Evolutionary conservation across 2,888 invertebrate genomes (phyloP).

Genomic region (Antheraea yamamai): DNA sequence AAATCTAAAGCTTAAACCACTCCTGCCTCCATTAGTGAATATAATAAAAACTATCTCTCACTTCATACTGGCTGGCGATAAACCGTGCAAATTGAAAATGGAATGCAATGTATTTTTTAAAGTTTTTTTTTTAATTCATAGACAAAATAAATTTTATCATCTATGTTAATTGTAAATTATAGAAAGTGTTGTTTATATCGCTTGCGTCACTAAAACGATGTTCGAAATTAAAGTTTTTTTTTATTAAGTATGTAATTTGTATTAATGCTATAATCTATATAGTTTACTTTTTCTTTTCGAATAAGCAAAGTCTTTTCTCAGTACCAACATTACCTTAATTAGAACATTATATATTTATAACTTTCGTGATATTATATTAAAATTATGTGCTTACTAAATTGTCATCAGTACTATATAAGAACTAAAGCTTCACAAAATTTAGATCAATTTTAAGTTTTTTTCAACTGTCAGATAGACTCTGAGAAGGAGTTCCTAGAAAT

Average conservation of each 20-base stretch:
- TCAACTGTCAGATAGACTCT: background rate
- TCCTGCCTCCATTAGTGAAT: conserved; percentile 21
- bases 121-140: conserved; percentile 3
- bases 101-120: conserved; percentile 15
- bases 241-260: background rate
- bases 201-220: background rate
- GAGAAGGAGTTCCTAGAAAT: background rate
- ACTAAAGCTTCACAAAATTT: too few relatives aligned
- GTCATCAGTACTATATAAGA: too few relatives aligned
- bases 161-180: background rate
- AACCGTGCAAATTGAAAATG: conserved; percentile 33
- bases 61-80: conserved; percentile 27
- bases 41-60: conserved; percentile 11
- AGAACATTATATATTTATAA: too few relatives aligned
- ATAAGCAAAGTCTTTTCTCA: background rate
- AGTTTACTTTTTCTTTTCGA: background rate
- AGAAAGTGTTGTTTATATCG: background rate
- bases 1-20: conserved; percentile 58
- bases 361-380: background rate
- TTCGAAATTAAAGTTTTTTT: background rate
- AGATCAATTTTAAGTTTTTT: background rate
- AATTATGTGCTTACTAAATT: background rate
- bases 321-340: too few relatives aligned
- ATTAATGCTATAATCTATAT: background rate
- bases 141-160: conserved; percentile 1